Conservation (phyloP, 2,888 invertebrate species). For the Suillia variegata region DNA sequence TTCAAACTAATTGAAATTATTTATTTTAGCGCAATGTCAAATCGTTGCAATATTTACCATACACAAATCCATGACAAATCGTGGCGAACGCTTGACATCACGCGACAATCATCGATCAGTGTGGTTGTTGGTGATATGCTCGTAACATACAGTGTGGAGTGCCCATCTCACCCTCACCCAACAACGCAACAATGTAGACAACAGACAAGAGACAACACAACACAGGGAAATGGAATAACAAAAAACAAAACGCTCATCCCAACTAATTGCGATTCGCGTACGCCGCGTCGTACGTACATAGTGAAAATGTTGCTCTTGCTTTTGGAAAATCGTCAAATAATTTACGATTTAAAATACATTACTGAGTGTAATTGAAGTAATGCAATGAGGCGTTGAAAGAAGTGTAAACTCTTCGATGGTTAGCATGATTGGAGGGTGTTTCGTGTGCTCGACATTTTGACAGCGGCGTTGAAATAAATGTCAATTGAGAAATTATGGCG, state of each 20-base stretch:
- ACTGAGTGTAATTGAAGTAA: background rate
- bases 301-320: background rate
- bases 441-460: background rate
- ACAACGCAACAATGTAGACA: too few species aligned
- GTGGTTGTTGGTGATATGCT: background rate
- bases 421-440: background rate
- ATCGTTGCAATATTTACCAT: slow-evolving; percentile 16
- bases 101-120: background rate
- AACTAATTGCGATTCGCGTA: too few species aligned
- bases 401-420: background rate
- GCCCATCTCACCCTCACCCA: too few species aligned
- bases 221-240: too few species aligned
- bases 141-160: too few species aligned
- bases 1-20: slow-evolving; percentile 31
- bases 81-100: background rate
- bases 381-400: slow-evolving; percentile 1
- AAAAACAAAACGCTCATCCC: too few species aligned
- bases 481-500: background rate
- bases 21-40: slow-evolving; percentile 20
- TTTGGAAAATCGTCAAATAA: background rate
- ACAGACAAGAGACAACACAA: too few species aligned
- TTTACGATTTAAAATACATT: slow-evolving; percentile 5
- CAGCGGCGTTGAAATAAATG: background rate
- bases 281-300: too few species aligned
- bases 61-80: slow-evolving; percentile 8